A percentile compares a stretch with the other conserved stretches of the same genome.
Evolutionary conservation across 2,113 vertebrate genomes (phyloP).

Genomic region (Genyomyrus donnyi): DNA sequence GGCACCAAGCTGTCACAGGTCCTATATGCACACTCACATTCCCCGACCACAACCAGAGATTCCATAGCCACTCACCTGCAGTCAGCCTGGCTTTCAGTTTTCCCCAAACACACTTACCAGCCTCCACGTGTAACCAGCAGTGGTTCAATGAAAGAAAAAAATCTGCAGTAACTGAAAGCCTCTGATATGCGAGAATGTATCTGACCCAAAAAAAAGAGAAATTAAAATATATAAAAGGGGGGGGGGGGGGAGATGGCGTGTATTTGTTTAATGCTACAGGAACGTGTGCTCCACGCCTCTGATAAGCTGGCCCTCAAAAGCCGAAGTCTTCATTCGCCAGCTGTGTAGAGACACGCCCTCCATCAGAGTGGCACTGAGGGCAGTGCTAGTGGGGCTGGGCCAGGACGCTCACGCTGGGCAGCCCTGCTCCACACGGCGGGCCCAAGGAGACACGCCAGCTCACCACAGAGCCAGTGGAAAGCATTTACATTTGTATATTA

Average conservation of each 20-base stretch:
- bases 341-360: neutral
- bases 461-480: constrained; percentile 24
- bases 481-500: constrained; percentile 54
- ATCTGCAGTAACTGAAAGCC: constrained; percentile 1
- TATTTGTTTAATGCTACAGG: neutral
- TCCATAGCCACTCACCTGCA: neutral
- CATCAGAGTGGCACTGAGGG: neutral
- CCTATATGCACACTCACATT: neutral
- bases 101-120: constrained; percentile 17
- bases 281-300: neutral
- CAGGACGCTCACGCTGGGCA: neutral
- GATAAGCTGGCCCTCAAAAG: neutral
- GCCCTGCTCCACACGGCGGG: neutral
- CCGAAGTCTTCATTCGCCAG: neutral
- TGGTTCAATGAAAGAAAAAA: neutral
- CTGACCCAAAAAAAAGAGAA: neutral
- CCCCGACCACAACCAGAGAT: neutral
- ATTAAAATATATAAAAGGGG: constrained; percentile 7
- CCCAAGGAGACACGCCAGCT: neutral
- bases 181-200: neutral
- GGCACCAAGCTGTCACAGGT: neutral
- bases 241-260: neutral
- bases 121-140: neutral
- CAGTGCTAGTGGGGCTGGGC: neutral
- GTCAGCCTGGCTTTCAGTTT: constrained; percentile 1